Conservation (phyloP, 2,888 invertebrate species). For the Andrena hattorfiana region DNA sequence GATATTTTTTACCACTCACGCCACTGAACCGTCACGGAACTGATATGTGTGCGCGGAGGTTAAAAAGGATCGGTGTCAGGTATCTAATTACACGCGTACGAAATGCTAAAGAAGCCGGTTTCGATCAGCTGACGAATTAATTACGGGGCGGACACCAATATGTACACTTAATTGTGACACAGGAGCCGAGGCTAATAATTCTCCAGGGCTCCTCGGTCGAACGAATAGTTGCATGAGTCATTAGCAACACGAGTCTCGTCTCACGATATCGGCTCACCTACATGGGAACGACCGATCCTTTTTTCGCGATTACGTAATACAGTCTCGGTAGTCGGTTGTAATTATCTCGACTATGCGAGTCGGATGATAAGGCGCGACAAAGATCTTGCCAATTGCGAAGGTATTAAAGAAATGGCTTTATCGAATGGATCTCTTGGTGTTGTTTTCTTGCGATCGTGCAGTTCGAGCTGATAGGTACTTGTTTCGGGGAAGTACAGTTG, state of each 20-base stretch:
- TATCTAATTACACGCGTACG: neutral
- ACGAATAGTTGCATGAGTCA: constrained; percentile 43
- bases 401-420: neutral
- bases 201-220: constrained; percentile 25
- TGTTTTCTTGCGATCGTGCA: neutral
- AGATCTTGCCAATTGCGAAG: constrained; percentile 10
- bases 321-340: constrained; percentile 14
- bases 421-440: neutral
- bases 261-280: constrained; percentile 41
- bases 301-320: constrained; percentile 49
- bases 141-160: constrained; percentile 23
- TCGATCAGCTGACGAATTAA: constrained; percentile 43
- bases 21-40: no score
- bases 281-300: constrained; percentile 38
- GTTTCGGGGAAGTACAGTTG: no score
- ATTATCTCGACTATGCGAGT: constrained; percentile 37
- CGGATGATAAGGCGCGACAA: constrained; percentile 9
- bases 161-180: constrained; percentile 41
- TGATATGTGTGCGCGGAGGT: neutral
- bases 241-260: constrained; percentile 37
- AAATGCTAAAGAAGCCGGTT: neutral
- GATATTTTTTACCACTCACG: no score
- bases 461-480: no score
- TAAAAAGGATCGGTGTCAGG: neutral
- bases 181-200: constrained; percentile 33